Evolutionary conservation across 2,888 invertebrate species (phyloP).

Genomic region (Synanthedon vespiformis): DNA sequence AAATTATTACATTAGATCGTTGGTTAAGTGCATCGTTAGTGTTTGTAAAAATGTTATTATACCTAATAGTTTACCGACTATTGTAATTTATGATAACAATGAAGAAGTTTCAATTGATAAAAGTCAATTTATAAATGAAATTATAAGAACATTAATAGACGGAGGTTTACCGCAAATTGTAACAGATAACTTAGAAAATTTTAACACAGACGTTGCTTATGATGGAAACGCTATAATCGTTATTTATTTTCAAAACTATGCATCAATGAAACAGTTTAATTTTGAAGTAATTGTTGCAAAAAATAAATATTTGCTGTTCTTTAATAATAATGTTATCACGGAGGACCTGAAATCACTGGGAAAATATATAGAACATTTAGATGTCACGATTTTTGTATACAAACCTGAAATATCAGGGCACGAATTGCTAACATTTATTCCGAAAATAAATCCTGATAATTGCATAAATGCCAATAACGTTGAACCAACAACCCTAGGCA

Average conservation of each 20-base stretch:
- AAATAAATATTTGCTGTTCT: conserved; percentile 24
- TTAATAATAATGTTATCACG: conserved; percentile 24
- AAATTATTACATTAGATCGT: conserved; percentile 1
- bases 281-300: too few species aligned
- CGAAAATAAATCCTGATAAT: conserved; percentile 21
- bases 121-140: neutral
- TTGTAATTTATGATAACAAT: neutral
- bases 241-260: too few species aligned
- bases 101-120: neutral
- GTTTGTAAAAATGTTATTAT: neutral
- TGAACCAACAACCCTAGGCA: conserved; percentile 17
- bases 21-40: neutral
- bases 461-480: conserved; percentile 19
- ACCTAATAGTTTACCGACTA: conserved; percentile 2
- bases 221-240: too few species aligned
- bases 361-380: too few species aligned
- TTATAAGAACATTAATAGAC: conserved; percentile 1
- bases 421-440: conserved; percentile 22
- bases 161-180: neutral
- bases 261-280: too few species aligned
- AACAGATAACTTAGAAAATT: too few species aligned
- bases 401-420: conserved; percentile 7
- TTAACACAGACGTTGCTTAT: too few species aligned
- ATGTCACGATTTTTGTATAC: too few species aligned
- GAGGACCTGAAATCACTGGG: conserved; percentile 3